These are phyloP conservation scores for Netelia inedita DNA, from an alignment of 2,888 invertebrate genomes.

Conservation along the genomic window DNA sequence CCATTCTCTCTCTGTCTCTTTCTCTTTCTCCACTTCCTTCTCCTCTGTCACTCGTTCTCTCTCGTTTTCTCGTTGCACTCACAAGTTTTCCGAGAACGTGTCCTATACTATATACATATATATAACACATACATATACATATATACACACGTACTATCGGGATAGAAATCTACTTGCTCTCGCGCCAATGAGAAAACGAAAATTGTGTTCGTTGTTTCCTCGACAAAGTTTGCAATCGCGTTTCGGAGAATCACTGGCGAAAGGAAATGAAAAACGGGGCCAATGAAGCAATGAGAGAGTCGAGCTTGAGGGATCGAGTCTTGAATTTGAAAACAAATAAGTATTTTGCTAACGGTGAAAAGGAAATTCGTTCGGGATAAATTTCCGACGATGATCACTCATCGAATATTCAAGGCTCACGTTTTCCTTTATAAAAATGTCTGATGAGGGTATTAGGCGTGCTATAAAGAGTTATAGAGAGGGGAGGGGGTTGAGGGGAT, in stretches of 20 bases:
- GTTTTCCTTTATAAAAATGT: not conserved
- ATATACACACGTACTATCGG: not conserved
- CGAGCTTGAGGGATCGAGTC: not conserved
- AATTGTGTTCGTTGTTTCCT: slow-evolving; percentile 36
- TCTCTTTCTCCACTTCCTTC: not conserved
- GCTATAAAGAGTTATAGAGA: not conserved
- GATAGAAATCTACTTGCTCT: slow-evolving; percentile 39
- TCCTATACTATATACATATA: not conserved
- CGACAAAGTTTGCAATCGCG: slow-evolving; percentile 29
- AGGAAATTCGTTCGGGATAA: not conserved
- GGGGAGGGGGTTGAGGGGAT: not conserved
- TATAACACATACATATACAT: slow-evolving; percentile 14
- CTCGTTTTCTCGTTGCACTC: slow-evolving; percentile 15
- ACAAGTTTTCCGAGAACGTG: slow-evolving; percentile 16
- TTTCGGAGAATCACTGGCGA: not conserved
- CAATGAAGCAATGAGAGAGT: not conserved
- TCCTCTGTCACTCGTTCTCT: not conserved
- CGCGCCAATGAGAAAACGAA: slow-evolving; percentile 15
- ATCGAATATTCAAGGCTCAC: not conserved
- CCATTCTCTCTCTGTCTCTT: not conserved
- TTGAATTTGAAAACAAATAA: not conserved
- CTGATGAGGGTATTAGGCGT: not conserved
- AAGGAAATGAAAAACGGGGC: slow-evolving; percentile 2
- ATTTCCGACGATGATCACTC: not conserved
- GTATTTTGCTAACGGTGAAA: not conserved